These are phyloP conservation scores for Leucoma salicis DNA, from an alignment of 2,888 invertebrate genomes.

Conservation along the genomic window DNA sequence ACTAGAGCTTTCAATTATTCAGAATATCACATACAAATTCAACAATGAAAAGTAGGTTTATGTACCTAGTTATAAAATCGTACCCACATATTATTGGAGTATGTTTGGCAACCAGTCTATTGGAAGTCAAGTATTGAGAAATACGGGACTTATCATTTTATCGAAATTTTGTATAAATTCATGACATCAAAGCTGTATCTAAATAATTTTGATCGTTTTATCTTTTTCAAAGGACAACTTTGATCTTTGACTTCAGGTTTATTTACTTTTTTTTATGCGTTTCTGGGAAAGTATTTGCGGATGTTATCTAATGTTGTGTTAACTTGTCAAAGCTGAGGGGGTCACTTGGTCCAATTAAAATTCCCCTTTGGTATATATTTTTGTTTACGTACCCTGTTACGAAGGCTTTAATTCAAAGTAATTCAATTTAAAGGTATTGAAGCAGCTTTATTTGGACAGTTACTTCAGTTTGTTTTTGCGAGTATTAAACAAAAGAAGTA, in stretches of 20 bases:
- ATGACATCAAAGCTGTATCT: slow-evolving; percentile 34
- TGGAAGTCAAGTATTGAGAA: slow-evolving; percentile 27
- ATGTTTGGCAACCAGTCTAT: slow-evolving; percentile 23
- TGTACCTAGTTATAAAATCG: no score
- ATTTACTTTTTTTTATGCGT: slow-evolving; percentile 21
- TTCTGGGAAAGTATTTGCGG: slow-evolving; percentile 19
- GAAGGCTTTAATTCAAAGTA: slow-evolving; percentile 6
- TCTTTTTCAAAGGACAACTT: slow-evolving; percentile 30
- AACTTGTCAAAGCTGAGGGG: slow-evolving; percentile 20
- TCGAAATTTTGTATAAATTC: slow-evolving; percentile 32
- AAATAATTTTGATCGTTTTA: slow-evolving; percentile 38
- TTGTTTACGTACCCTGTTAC: neutral
- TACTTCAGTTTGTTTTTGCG: no score
- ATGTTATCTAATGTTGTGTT: slow-evolving; percentile 21
- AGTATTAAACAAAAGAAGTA: no score
- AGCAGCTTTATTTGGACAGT: no score
- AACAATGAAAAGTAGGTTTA: no score
- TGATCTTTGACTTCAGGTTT: slow-evolving; percentile 30
- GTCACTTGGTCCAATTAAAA: slow-evolving; percentile 8
- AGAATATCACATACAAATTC: no score
- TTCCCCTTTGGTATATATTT: neutral
- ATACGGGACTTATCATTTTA: slow-evolving; percentile 22
- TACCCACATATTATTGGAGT: no score
- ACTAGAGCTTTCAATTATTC: no score
- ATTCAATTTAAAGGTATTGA: no score